Conservation (phyloP, 2,888 invertebrate species). For the Dyspetes luteomarginatus region DNA sequence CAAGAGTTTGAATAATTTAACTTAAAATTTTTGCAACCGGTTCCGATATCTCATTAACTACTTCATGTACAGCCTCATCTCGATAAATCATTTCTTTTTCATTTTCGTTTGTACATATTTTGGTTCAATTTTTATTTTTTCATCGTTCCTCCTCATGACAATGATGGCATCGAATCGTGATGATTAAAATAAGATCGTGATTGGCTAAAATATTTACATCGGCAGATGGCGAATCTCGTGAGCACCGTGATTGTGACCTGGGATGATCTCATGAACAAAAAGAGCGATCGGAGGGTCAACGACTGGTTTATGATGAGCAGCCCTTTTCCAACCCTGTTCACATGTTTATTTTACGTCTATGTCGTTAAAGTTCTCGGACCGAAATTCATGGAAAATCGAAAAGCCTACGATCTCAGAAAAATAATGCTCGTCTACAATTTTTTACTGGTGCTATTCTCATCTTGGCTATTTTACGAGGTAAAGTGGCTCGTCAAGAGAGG, state of each 20-base stretch:
- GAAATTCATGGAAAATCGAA: conserved; percentile 92
- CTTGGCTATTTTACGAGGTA: conserved; percentile 91
- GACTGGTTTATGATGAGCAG: conserved; percentile 93
- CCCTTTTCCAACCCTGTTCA: conserved; percentile 90
- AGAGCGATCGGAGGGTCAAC: conserved; percentile 92
- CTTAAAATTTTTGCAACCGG: conserved; percentile 22
- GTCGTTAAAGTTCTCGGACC: conserved; percentile 92
- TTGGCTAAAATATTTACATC: too few species aligned
- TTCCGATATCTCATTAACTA: conserved; percentile 42
- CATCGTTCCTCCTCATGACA: conserved; percentile 5
- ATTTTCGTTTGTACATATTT: background rate
- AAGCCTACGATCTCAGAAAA: conserved; percentile 90
- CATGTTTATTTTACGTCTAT: conserved; percentile 91
- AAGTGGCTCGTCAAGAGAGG: conserved; percentile 60
- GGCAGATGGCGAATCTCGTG: conserved; percentile 86
- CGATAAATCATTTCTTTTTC: conserved; percentile 22
- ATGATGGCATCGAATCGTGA: too few species aligned
- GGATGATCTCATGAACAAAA: conserved; percentile 92
- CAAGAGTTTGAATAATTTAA: conserved; percentile 25
- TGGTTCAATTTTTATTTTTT: background rate
- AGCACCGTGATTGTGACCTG: conserved; percentile 87
- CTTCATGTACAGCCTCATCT: conserved; percentile 19
- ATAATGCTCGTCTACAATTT: conserved; percentile 93
- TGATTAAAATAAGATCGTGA: too few species aligned
- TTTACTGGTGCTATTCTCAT: conserved; percentile 91